A percentile compares a stretch with the other conserved stretches of the same genome.
These are phyloP conservation scores for Nematolebias whitei DNA, from an alignment of 2,113 vertebrate genomes.

Conservation along the genomic window DNA sequence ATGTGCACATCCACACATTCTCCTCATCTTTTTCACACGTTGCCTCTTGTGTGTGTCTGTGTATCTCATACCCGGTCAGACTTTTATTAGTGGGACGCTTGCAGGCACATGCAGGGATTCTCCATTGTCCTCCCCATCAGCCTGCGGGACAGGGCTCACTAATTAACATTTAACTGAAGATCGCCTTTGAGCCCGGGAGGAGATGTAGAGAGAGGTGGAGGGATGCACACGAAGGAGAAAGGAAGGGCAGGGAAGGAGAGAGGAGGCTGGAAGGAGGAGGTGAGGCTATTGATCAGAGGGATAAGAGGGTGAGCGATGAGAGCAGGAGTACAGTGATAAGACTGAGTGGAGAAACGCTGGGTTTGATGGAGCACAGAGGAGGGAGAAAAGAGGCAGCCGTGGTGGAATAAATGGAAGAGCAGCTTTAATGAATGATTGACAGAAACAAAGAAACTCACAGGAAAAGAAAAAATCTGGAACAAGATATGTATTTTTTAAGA, in stretches of 20 bases:
- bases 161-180: slow-evolving; percentile 80
- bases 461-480: neutral
- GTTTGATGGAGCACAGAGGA: slow-evolving; percentile 20
- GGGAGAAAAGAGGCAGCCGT: slow-evolving; percentile 7
- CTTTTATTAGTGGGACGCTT: slow-evolving; percentile 66
- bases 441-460: neutral
- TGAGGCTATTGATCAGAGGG: slow-evolving; percentile 51
- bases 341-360: slow-evolving; percentile 37
- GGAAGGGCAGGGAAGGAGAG: slow-evolving; percentile 22
- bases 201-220: slow-evolving; percentile 51
- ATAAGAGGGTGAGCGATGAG: slow-evolving; percentile 45
- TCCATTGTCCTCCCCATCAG: slow-evolving; percentile 74
- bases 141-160: slow-evolving; percentile 67
- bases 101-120: slow-evolving; percentile 70
- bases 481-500: neutral
- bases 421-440: slow-evolving; percentile 13
- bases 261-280: slow-evolving; percentile 43
- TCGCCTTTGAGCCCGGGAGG: slow-evolving; percentile 59
- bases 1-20: slow-evolving; percentile 13
- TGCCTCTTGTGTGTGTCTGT: slow-evolving; percentile 11
- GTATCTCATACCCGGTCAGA: slow-evolving; percentile 22
- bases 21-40: neutral
- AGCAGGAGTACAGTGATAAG: slow-evolving; percentile 38
- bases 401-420: slow-evolving; percentile 8
- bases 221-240: slow-evolving; percentile 29